These are phyloP conservation scores for Halcyon senegalensis DNA, from an alignment of 2,113 vertebrate genomes.

Conservation along the genomic window DNA sequence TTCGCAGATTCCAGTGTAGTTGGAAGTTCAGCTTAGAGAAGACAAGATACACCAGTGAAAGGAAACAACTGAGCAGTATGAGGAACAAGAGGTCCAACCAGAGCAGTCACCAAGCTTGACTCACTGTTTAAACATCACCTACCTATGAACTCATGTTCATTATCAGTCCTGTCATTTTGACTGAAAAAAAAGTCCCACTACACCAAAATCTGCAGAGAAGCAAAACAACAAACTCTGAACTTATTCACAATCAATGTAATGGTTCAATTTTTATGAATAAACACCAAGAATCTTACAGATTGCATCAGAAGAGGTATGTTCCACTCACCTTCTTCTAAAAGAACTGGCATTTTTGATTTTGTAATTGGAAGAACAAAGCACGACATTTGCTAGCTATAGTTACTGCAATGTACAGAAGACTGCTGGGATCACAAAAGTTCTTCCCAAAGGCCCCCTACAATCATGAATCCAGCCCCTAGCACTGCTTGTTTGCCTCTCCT, in stretches of 20 bases:
- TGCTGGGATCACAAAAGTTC: neutral
- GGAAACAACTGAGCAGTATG: neutral
- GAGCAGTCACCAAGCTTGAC: accelerated
- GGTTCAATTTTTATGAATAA: neutral
- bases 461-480: neutral
- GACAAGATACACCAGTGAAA: neutral
- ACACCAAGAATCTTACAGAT: neutral
- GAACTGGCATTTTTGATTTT: neutral
- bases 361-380: neutral
- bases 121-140: neutral
- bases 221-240: neutral
- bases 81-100: neutral
- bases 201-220: neutral
- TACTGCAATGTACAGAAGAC: neutral
- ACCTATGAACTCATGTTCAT: neutral
- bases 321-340: neutral
- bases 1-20: neutral
- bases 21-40: neutral
- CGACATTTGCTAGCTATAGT: neutral
- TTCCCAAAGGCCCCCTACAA: neutral
- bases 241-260: neutral
- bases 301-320: neutral
- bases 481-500: neutral
- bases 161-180: neutral
- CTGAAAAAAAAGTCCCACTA: neutral